Percentiles rank a stretch among this genome's conserved stretches.
These are phyloP conservation scores for Cyanoderma ruficeps DNA, from an alignment of 2,113 vertebrate genomes.

Conservation along the genomic window DNA sequence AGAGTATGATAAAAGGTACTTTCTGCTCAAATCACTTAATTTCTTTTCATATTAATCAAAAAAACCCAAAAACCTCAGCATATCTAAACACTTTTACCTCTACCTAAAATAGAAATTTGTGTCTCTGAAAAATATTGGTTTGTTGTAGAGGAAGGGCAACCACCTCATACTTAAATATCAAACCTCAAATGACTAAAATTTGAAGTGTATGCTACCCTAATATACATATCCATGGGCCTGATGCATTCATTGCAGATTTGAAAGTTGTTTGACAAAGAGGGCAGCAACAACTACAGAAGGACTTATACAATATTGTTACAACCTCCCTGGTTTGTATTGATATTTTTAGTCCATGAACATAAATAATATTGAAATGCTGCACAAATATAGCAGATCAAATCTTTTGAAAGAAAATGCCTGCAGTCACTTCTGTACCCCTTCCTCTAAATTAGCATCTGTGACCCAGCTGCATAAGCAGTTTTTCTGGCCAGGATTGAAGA, in stretches of 20 bases:
- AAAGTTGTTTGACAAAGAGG: not conserved
- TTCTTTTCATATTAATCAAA: not conserved
- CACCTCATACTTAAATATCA: not conserved
- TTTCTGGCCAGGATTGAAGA: conserved; percentile 4
- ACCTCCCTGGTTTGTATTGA: not conserved
- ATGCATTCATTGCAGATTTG: not conserved
- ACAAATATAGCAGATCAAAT: not conserved
- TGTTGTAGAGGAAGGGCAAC: not conserved
- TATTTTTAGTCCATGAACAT: not conserved
- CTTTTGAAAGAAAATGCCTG: not conserved
- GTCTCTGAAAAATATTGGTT: not conserved
- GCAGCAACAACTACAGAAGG: not conserved
- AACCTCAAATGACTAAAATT: not conserved
- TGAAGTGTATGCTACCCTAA: not conserved
- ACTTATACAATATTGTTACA: not conserved
- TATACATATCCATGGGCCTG: not conserved
- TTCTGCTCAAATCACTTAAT: not conserved
- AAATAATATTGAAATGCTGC: not conserved
- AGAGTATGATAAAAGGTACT: not conserved
- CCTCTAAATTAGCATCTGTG: conserved; percentile 36
- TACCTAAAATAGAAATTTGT: not conserved
- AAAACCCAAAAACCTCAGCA: fast-evolving
- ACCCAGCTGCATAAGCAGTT: conserved; percentile 21
- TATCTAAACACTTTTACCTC: not conserved
- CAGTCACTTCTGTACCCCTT: not conserved